Percentiles rank a stretch among this genome's conserved stretches.
Evolutionary conservation across 2,797 vertebrate species (phyloP).

Genomic region (Aldrovandia affinis): DNA sequence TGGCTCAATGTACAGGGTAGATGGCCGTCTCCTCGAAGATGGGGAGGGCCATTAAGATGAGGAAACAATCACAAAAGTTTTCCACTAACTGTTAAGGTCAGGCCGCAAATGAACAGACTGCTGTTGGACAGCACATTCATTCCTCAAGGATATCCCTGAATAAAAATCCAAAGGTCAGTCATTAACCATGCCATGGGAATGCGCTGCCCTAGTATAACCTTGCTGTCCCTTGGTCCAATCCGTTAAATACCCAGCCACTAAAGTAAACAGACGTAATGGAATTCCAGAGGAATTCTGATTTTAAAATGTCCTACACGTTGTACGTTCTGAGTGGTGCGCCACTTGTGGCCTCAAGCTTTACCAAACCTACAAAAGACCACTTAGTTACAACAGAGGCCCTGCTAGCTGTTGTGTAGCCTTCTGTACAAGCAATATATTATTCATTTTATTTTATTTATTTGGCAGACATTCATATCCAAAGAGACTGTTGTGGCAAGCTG

Average conservation of each 20-base stretch:
- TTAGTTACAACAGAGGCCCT: neutral
- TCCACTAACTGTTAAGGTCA: constrained; percentile 76
- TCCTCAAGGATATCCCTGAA: constrained; percentile 62
- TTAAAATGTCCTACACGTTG: neutral
- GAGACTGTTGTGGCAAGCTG: neutral
- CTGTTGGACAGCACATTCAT: constrained; percentile 60
- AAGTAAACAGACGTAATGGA: neutral
- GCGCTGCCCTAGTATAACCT: constrained; percentile 42
- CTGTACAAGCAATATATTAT: neutral
- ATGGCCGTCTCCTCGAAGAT: neutral
- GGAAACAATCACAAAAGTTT: constrained; percentile 74
- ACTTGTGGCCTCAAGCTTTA: neutral
- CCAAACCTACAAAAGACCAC: neutral
- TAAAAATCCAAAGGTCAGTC: constrained; percentile 69
- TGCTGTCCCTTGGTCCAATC: neutral
- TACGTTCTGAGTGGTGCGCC: neutral
- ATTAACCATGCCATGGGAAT: constrained; percentile 66
- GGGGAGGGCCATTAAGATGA: constrained; percentile 36
- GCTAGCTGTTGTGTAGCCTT: neutral
- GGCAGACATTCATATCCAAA: neutral
- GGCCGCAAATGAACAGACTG: constrained; percentile 62
- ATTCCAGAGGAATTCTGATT: neutral
- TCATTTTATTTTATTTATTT: neutral
- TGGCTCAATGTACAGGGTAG: neutral
- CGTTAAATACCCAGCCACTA: neutral